Percentiles rank a stretch among this genome's conserved stretches.
Evolutionary conservation across 1,140 invertebrate species (phyloP).

Genomic region (Leptopilina clavipes): DNA sequence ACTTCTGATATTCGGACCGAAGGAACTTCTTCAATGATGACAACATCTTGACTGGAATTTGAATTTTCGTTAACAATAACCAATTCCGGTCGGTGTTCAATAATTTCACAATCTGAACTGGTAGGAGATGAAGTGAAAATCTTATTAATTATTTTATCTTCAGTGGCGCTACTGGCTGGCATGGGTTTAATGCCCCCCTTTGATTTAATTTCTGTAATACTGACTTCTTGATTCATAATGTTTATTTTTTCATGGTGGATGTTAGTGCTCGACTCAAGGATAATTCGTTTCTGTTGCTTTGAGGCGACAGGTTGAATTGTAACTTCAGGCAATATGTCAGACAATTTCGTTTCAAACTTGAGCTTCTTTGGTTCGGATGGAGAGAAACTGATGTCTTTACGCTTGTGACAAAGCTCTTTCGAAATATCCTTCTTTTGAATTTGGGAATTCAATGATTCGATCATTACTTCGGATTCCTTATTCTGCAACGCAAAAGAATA

Average conservation of each 20-base stretch:
- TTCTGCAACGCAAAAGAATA: constrained; percentile 50
- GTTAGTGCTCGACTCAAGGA: constrained; percentile 57
- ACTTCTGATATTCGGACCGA: constrained; percentile 55
- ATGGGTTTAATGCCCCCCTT: background rate
- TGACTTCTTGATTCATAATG: constrained; percentile 71
- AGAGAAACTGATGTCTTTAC: constrained; percentile 66
- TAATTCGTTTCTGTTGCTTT: constrained; percentile 57
- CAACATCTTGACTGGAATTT: constrained; percentile 72
- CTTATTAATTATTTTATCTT: background rate
- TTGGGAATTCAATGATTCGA: constrained; percentile 60
- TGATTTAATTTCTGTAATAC: constrained; percentile 66
- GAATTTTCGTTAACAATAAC: constrained; percentile 74
- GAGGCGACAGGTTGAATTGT: constrained; percentile 68
- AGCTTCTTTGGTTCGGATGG: constrained; percentile 68
- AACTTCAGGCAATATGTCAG: constrained; percentile 68
- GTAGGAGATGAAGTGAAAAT: constrained; percentile 47
- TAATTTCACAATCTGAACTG: constrained; percentile 70
- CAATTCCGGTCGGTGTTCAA: constrained; percentile 70
- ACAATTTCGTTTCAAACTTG: constrained; percentile 67
- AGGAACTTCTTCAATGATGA: constrained; percentile 72
- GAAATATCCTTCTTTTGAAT: constrained; percentile 50
- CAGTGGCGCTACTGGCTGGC: background rate
- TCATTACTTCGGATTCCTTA: constrained; percentile 61
- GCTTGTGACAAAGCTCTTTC: constrained; percentile 58
- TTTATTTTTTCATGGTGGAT: constrained; percentile 70